Evolutionary conservation across 1,140 invertebrate genomes (phyloP).

Genomic region (Mesaphorura yosii): DNA sequence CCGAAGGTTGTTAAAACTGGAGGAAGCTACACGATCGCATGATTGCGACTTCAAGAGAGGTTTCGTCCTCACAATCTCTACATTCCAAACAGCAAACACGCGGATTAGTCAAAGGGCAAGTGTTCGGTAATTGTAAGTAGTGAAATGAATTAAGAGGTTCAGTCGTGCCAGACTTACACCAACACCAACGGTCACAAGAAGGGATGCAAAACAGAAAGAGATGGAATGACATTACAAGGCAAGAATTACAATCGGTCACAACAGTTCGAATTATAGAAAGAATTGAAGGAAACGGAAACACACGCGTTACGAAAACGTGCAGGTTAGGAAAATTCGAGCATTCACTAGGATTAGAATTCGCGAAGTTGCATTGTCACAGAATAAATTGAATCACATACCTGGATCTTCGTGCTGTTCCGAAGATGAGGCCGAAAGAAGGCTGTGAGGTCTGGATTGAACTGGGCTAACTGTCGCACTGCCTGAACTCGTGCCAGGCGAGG

Average conservation of each 20-base stretch:
- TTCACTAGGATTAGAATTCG: neutral
- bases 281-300: neutral
- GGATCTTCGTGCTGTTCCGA: slow-evolving; percentile 29
- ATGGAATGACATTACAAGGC: slow-evolving; percentile 2
- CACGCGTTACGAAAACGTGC: neutral
- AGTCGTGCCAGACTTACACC: too few species aligned
- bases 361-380: neutral
- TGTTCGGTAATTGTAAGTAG: too few species aligned
- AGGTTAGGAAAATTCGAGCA: slow-evolving; percentile 1
- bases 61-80: slow-evolving; percentile 22
- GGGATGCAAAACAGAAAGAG: slow-evolving; percentile 12
- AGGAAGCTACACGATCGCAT: slow-evolving; percentile 30
- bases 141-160: too few species aligned
- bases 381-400: slow-evolving; percentile 14
- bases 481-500: too few species aligned
- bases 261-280: neutral
- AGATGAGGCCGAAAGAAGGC: slow-evolving; percentile 25
- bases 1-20: slow-evolving; percentile 24
- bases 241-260: neutral
- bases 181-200: too few species aligned
- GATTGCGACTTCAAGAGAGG: slow-evolving; percentile 30
- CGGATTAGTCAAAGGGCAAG: slow-evolving; percentile 6
- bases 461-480: too few species aligned
- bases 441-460: slow-evolving; percentile 25
- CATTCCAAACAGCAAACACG: slow-evolving; percentile 9